phyloP scores from a whole-genome alignment of 2,113 vertebrate species.

The Haliaeetus leucogaster region DNA sequence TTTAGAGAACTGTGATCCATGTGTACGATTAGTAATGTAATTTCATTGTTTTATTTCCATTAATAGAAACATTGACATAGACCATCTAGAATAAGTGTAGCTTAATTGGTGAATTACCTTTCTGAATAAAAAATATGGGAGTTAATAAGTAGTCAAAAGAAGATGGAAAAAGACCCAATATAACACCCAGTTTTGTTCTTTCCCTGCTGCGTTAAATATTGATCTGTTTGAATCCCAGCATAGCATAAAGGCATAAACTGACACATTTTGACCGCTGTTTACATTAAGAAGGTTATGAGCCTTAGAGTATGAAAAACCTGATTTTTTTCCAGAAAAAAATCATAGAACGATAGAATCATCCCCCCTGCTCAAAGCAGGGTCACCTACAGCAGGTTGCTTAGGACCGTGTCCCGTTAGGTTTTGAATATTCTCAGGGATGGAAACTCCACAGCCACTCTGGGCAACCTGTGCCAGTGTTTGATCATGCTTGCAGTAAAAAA shows the following conservation, averaged over 20 bases:
- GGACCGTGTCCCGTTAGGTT: background rate
- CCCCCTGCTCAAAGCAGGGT: background rate
- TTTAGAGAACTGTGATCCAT: background rate
- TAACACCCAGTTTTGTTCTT: background rate
- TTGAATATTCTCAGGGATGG: background rate
- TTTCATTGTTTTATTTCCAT: background rate
- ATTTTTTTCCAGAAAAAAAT: background rate
- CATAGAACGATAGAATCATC: background rate
- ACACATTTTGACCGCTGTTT: background rate
- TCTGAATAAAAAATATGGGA: background rate
- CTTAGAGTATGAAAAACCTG: background rate
- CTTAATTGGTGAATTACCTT: background rate
- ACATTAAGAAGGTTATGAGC: background rate
- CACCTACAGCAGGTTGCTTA: background rate
- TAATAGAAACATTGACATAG: background rate
- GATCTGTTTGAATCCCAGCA: background rate
- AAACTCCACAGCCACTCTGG: background rate
- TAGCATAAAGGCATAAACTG: background rate
- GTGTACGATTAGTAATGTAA: background rate
- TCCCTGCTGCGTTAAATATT: background rate
- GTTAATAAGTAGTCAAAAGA: background rate
- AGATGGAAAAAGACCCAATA: background rate
- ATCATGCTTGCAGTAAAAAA: background rate
- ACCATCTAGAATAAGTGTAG: background rate
- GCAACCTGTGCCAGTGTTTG: background rate